Evolutionary conservation across 2,797 vertebrate species (phyloP), one percentile per base, ranked within the genome.

Genomic region (Chelmon rostratus): DNA sequence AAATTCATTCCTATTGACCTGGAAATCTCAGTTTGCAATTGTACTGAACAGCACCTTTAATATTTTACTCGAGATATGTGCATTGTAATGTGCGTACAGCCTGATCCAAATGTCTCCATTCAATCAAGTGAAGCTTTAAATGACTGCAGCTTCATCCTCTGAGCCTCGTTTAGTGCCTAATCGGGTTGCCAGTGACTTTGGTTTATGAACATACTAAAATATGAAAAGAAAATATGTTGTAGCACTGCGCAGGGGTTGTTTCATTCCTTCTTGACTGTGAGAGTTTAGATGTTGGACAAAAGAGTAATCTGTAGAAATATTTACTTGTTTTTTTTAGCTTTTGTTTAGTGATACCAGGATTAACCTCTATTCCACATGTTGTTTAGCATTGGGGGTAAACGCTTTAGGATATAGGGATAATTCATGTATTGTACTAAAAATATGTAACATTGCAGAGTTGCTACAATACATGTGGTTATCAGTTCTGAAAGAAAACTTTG

Each of bases 151-250:
- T 50, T 69, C n/a, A 0, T 68, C 52, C 35, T 49, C 42, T n/a
- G 38, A 64, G 61, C 40, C 35, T 79, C 16, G 76, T 77, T 78
- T 63, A 73, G 86, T 71, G 63, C 77, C 81, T 88, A 68, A 62
- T 80, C 19, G 65, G 10, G 23, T 61, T 33, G 40, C 47, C 38
- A 66, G 68, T 33, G n/a, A 59, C 28, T 46, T 1, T 0, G 8
- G 8, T 53, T 37, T 4, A 31, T 63, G 50, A 10, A 8, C 33
- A 40, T 12, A 8, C 35, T 58, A 0, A 35, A 59, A 11, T 53
- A 7, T n/a, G n/a, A 54, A 54, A 12, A 4, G 35, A 47, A 52
- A 53, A 33, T 16, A 23, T 18, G 10, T 64, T 70, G 25, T 65
- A 28, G 35, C 10, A 38, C 5, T 31, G 9, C 53, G 50, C 28